Base-by-base conservation (phyloP, 2,797 vertebrate genomes). In the Argya squamiceps region DNA sequence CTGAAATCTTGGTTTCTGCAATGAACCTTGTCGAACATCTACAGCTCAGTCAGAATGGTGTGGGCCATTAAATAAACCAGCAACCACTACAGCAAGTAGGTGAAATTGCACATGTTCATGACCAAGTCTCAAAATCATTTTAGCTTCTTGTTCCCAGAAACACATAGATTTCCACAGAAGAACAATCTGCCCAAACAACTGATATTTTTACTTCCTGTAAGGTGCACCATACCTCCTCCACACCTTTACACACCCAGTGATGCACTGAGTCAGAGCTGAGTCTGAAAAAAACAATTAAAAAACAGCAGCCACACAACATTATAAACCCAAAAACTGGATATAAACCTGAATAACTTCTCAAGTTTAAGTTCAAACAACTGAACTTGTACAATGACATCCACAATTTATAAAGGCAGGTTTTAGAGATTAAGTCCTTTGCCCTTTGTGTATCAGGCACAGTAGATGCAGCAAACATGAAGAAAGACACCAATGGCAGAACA, bases 381-480 rank as follows among this genome's bases (percentile, higher is more conserved):
- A 91, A 76, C 21, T 26, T 36, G 50, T 26, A 85, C 64, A 62
- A 60, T 55, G 68, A 62, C 60, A 86, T 70, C 53, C 59, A 78
- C 55, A 49, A 50, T 93, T 83, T 87, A 71, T 43, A 59, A 92
- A 91, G 59, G 32, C 53, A 78, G 29, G 77, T 89, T 89, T 96
- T 70, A 90, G 86, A 91, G 43, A 36, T 47, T 46, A 21, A 65
- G 41, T 78, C 56, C 14, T 49, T 90, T 20, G 32, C 76, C 89
- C 43, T 74, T 88, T 53, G 23, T 56, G 15, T 49, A 23, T 47
- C 18, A 79, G 84, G 12, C 67, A 74, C n/a, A 77, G 67, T 6
- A 81, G 73, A 47, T 81, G 67, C 36, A 79, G 44, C 90, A 94
- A 88, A 92, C 67, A 68, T 36, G 71, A 88, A 95, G 71, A 88